A percentile compares a stretch with the other conserved stretches of the same genome.
phyloP scores from a whole-genome alignment of 2,888 invertebrate genomes.

The Drosophila pseudotakahashii region DNA sequence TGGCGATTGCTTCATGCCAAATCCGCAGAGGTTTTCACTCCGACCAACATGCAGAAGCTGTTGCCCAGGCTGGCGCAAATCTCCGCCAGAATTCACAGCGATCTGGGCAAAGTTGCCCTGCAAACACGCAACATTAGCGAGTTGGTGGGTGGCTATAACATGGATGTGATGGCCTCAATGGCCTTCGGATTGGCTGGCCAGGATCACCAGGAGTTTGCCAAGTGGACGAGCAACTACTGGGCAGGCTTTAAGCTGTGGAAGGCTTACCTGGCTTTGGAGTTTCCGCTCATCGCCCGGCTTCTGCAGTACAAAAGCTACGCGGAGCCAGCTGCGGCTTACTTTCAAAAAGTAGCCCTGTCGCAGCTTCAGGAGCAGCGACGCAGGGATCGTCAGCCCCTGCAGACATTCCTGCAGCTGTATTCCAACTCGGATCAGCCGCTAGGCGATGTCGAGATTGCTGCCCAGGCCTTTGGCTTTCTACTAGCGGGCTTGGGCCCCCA shows the following conservation, averaged over 20 bases:
- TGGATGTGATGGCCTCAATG: constrained; percentile 85
- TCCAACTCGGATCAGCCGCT: constrained; percentile 74
- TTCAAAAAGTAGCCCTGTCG: constrained; percentile 64
- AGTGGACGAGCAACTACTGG: constrained; percentile 63
- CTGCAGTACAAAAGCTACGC: constrained; percentile 65
- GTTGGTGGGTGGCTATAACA: constrained; percentile 84
- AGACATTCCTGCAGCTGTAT: constrained; percentile 86
- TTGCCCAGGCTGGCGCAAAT: constrained; percentile 68
- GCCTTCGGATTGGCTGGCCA: constrained; percentile 84
- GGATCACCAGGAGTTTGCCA: constrained; percentile 82
- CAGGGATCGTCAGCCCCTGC: constrained; percentile 56
- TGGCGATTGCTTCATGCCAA: constrained; percentile 82
- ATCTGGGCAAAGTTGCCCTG: constrained; percentile 65
- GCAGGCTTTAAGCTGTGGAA: constrained; percentile 62
- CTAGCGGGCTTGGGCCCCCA: constrained; percentile 87
- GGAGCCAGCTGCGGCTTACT: constrained; percentile 67
- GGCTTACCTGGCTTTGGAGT: constrained; percentile 68
- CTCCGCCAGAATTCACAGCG: constrained; percentile 48
- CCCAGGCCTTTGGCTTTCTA: constrained; percentile 82
- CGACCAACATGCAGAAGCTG: constrained; percentile 73
- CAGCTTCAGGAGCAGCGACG: constrained; percentile 70
- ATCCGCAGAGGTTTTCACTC: constrained; percentile 70
- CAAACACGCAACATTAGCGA: constrained; percentile 82
- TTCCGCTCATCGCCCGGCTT: constrained; percentile 69
- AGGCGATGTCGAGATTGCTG: constrained; percentile 76